phyloP scores from a whole-genome alignment of 2,113 vertebrate genomes.

The Riparia riparia region DNA sequence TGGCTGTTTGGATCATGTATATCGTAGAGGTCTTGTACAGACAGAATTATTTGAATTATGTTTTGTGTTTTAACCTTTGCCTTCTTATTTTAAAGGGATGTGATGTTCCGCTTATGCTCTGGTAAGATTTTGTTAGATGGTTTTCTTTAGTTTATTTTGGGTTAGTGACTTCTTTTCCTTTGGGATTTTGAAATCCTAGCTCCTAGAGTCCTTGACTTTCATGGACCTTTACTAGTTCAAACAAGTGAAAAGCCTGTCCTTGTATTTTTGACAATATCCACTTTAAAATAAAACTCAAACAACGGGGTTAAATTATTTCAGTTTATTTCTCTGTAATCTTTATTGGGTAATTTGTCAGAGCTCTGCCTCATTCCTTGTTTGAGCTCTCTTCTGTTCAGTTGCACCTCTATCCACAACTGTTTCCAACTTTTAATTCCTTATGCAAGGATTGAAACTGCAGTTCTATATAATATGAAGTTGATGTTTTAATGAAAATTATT shows the following conservation, averaged over 20 bases:
- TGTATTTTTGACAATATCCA: neutral
- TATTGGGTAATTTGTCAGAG: neutral
- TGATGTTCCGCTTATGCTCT: neutral
- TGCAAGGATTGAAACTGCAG: neutral
- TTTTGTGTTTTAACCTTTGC: neutral
- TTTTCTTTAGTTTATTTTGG: neutral
- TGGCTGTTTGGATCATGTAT: neutral
- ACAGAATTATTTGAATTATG: neutral
- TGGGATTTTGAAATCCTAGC: neutral
- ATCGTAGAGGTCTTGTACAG: neutral
- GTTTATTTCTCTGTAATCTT: neutral
- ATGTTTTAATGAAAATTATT: neutral
- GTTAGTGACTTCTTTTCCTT: neutral
- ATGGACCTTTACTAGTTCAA: neutral
- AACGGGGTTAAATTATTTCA: neutral
- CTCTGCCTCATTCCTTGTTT: neutral
- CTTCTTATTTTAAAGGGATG: neutral
- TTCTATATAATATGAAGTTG: neutral
- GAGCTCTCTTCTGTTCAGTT: neutral
- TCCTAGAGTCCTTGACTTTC: neutral
- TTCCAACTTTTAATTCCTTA: neutral
- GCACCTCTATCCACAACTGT: neutral
- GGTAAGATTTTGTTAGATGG: neutral
- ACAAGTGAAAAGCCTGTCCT: neutral
- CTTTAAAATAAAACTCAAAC: neutral